Conservation (phyloP, 1,140 invertebrate species). For the Zaprionus ornatus region DNA sequence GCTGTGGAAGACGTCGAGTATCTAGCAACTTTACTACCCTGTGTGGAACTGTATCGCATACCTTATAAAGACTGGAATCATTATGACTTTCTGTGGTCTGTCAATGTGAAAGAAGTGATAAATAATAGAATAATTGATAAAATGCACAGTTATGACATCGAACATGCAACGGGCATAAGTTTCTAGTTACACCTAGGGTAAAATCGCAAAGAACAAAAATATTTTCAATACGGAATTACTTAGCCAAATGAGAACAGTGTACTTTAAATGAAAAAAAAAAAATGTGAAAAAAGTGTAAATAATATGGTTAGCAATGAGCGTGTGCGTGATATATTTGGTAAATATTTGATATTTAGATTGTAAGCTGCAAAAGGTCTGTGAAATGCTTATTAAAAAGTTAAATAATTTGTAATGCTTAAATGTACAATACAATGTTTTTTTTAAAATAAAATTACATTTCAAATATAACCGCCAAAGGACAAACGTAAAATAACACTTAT, state of each 20-base stretch:
- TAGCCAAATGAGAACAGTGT: slow-evolving; percentile 30
- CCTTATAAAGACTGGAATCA: slow-evolving; percentile 85
- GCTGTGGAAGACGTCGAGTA: slow-evolving; percentile 84
- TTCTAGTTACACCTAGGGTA: slow-evolving; percentile 25
- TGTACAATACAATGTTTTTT: slow-evolving; percentile 13
- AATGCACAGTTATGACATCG: slow-evolving; percentile 73
- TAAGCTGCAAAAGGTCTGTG: slow-evolving; percentile 63
- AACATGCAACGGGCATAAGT: slow-evolving; percentile 48
- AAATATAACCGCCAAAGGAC: slow-evolving; percentile 12
- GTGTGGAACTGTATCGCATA: slow-evolving; percentile 80
- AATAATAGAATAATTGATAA: slow-evolving; percentile 84
- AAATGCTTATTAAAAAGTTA: slow-evolving; percentile 35
- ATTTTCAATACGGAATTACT: not conserved
- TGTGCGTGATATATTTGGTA: slow-evolving; percentile 59
- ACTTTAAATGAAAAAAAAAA: slow-evolving; percentile 36
- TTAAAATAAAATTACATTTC: slow-evolving; percentile 9
- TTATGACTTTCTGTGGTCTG: slow-evolving; percentile 86
- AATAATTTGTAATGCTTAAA: slow-evolving; percentile 27
- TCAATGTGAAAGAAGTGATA: slow-evolving; percentile 84
- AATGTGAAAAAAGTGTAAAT: slow-evolving; percentile 57
- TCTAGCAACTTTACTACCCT: slow-evolving; percentile 83
- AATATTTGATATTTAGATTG: slow-evolving; percentile 21
- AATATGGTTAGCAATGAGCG: slow-evolving; percentile 42
- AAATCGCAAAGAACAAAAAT: not conserved
- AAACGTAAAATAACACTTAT: not conserved